Evolutionary conservation across 2,113 vertebrate genomes (phyloP).

Genomic region (Rattus rattus): DNA sequence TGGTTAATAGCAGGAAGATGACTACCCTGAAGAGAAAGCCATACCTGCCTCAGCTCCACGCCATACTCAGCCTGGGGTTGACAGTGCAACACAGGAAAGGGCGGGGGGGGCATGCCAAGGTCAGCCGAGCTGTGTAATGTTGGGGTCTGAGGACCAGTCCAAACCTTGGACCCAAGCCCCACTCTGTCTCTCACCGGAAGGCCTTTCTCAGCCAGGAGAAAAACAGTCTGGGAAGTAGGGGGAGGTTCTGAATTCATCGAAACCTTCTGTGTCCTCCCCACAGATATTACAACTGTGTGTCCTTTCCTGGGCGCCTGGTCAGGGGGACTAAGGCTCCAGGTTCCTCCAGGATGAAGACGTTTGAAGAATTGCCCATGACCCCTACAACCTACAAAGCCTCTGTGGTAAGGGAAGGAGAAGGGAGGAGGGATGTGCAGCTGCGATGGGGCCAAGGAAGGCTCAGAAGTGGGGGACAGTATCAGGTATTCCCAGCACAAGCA

Average conservation of each 20-base stretch:
- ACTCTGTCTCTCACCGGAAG: background rate
- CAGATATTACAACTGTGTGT: slow-evolving; percentile 98
- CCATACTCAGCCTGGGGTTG: too few relatives aligned
- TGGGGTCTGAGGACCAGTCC: rapidly evolving
- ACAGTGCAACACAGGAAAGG: background rate
- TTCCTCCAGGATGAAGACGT: slow-evolving; percentile 94
- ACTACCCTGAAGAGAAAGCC: background rate
- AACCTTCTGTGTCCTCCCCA: background rate
- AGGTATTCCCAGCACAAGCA: background rate
- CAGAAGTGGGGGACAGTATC: background rate
- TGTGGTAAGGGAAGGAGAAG: slow-evolving; percentile 86
- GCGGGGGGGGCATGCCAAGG: too few relatives aligned
- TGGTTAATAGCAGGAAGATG: background rate
- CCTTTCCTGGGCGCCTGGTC: slow-evolving; percentile 93
- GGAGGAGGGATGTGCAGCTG: background rate
- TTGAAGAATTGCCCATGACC: slow-evolving; percentile 95
- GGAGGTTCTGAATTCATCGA: background rate
- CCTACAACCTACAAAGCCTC: slow-evolving; percentile 91
- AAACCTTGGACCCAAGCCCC: background rate
- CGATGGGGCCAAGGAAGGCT: background rate
- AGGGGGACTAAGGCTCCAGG: slow-evolving; percentile 89
- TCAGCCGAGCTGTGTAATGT: rapidly evolving
- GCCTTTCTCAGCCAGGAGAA: background rate
- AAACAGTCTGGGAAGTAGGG: background rate
- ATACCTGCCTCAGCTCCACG: background rate